phyloP scores from a whole-genome alignment of 1,140 invertebrate genomes.

The Drosophila punjabiensis region DNA sequence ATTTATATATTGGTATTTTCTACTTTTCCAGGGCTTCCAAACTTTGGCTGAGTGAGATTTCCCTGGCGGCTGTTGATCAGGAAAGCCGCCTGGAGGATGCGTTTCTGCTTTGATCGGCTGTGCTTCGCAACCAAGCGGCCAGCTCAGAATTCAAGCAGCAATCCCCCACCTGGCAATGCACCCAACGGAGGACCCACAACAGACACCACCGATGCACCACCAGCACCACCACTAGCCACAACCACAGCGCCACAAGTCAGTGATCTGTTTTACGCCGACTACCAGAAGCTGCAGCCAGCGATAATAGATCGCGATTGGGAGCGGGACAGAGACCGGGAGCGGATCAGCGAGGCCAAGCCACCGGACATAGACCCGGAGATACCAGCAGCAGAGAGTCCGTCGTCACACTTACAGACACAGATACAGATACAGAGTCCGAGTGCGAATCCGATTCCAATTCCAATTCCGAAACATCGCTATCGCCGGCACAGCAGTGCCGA shows the following conservation, averaged over 20 bases:
- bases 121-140: constrained; percentile 94
- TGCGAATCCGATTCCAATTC: not conserved
- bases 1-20: constrained; percentile 6
- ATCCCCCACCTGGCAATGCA: constrained; percentile 17
- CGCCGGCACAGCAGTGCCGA: constrained; percentile 75
- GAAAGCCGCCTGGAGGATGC: constrained; percentile 92
- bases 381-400: not conserved
- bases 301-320: constrained; percentile 65
- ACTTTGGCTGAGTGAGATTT: constrained; percentile 42
- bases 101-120: constrained; percentile 94
- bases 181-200: constrained; percentile 25
- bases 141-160: constrained; percentile 86
- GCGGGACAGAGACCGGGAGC: constrained; percentile 24
- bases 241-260: constrained; percentile 26
- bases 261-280: constrained; percentile 68
- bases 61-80: constrained; percentile 67
- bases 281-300: constrained; percentile 74
- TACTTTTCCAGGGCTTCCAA: constrained; percentile 51
- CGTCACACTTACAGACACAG: constrained; percentile 19
- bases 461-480: constrained; percentile 45
- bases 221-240: constrained; percentile 41
- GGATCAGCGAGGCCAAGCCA: constrained; percentile 66
- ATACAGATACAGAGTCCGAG: constrained; percentile 4
- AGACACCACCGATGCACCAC: constrained; percentile 52
- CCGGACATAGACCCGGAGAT: constrained; percentile 54